A percentile compares a stretch with the other conserved stretches of the same genome.
phyloP scores from a whole-genome alignment of 1,140 invertebrate genomes.

The Cydia amplana region DNA sequence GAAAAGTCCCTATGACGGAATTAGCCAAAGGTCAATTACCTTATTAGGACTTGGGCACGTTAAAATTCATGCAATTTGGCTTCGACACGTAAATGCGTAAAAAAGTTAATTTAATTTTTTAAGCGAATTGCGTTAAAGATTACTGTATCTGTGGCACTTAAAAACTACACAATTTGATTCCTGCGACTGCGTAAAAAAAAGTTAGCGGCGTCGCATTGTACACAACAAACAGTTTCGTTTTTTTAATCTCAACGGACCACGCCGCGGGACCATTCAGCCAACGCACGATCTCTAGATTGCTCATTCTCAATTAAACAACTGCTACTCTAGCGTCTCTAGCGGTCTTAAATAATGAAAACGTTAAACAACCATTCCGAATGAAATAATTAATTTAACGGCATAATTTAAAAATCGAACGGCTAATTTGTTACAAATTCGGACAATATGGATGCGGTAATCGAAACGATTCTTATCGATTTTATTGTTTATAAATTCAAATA shows the following conservation, averaged over 20 bases:
- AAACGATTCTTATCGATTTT: constrained; percentile 24
- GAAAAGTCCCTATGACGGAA: too few relatives aligned
- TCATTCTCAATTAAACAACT: constrained; percentile 44
- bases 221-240: constrained; percentile 16
- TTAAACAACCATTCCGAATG: constrained; percentile 30
- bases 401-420: constrained; percentile 26
- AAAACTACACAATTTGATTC: constrained; percentile 5
- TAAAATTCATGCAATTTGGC: background rate
- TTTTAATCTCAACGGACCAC: constrained; percentile 22
- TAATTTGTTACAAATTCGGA: constrained; percentile 21
- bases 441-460: constrained; percentile 17
- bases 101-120: background rate
- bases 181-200: constrained; percentile 4
- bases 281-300: constrained; percentile 39
- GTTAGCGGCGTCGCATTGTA: constrained; percentile 8
- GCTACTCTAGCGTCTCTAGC: constrained; percentile 38
- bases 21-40: too few relatives aligned
- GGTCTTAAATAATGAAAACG: constrained; percentile 39
- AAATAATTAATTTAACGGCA: constrained; percentile 29
- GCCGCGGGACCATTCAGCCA: constrained; percentile 27
- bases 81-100: background rate
- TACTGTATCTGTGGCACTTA: constrained; percentile 1
- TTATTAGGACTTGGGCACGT: too few relatives aligned
- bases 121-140: background rate
- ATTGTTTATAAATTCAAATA: constrained; percentile 29